Base-by-base conservation (phyloP, 2,888 invertebrate genomes). In the Drosophila neutralis region DNA sequence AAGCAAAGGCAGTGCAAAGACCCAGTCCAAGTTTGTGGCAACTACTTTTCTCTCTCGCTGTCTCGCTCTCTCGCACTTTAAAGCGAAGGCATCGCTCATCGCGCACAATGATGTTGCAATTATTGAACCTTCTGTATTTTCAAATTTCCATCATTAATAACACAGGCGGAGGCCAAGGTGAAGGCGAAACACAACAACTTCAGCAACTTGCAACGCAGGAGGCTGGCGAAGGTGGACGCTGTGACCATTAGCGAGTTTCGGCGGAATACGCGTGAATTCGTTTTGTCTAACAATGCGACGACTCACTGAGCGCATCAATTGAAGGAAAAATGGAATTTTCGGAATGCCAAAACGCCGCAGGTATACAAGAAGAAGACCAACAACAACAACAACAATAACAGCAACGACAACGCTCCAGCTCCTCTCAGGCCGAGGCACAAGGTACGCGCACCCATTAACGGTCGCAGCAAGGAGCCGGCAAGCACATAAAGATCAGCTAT, bases 91-190 rank as follows among this genome's bases (percentile, higher is more conserved):
- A 73, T 76, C 80, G 80, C 73, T 76, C 87, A 86, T 78, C 83
- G 78, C 68, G 80, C 79, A 91, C 92, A 92, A 92, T 92, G 91
- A 91, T 91, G 87, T 87, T 91, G 91, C 92, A 92, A 92, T 92
- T 92, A 92, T 92, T 92, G 93, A 92, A 92, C 93, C 92, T 92
- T 91, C 93, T 92, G 92, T 92, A 92, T 92, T 92, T 92, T 91
- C 86, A 92, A 92, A 92, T 92, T 92, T 92, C 91, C 89, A 91
- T 92, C 93, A 92, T 92, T 92, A 92, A 92, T 92, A 92, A 90
- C 92, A 89, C 93, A 92, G 91, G 90, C 92, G 91, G 92, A 84
- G 90, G 85, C 87, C 92, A 91, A 91, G 91, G 92, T 91, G 90
- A 91, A 83, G 80, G 77, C 80, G 64, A 63, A 53, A 49, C 31